Base-by-base conservation (phyloP, 2,113 vertebrate genomes). In the Antigone vipio region DNA sequence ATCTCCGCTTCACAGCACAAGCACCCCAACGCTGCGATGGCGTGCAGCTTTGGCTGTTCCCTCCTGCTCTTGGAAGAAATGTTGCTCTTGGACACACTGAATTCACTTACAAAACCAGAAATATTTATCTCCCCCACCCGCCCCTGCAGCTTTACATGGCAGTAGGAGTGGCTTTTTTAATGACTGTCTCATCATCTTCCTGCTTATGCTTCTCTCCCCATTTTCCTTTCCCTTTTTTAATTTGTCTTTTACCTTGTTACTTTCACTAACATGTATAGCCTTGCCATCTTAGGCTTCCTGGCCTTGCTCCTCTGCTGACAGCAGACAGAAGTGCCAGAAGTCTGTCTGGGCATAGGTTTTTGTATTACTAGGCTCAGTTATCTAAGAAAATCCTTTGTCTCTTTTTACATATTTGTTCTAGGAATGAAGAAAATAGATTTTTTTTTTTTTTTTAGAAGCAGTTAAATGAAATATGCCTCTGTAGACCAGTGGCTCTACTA, bases 11-110 rank as follows among this genome's bases (percentile, higher is more conserved):
- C 90, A 34, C 8, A 77, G 56, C 47, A 35, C 35, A 84, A 78
- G 45, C 27, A 49, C 14, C 72, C 29, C 34, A 69, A 2, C 0
- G 1, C 34, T 64, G 34, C 21, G 47, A 30, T 0, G 0, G 4
- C 12, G 72, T 44, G 40, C 34, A 68, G 69, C 60, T 79, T 81
- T 68, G 19, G 20, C 69, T 49, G 11, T n/a, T 77, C 34, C 45
- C 11, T 81, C 56, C 49, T 29, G 26, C 72, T 55, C 45, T 42
- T 49, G 30, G 58, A 79, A 58, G 32, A 27, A 49, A 42, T 5
- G 18, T 22, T 76, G 30, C n/a, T 79, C 71, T 64, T 73, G 58
- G 44, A 63, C 60, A 26, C 7, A 13, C 9, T 10, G 27, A 60
- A 13, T 52, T 89, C 73, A 40, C 32, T 44, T 67, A 30, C 15